A percentile compares a stretch with the other conserved stretches of the same genome.
phyloP scores from a whole-genome alignment of 2,888 invertebrate species.

The Erebia ligea region DNA sequence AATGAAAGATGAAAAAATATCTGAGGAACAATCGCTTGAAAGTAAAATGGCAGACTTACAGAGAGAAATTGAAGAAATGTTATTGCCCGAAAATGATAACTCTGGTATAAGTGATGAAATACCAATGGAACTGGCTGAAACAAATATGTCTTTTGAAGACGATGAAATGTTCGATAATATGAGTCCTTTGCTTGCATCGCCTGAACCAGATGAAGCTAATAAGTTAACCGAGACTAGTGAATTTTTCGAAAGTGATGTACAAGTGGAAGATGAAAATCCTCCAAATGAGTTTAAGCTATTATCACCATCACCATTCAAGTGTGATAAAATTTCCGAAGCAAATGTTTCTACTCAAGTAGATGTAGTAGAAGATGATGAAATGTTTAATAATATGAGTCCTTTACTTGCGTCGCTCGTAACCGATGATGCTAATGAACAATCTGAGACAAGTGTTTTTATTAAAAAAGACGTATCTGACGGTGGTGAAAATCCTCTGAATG shows the following conservation, averaged over 20 bases:
- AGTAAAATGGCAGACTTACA: conserved; percentile 78
- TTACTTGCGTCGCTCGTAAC: conserved; percentile 31
- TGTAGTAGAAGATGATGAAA: conserved; percentile 57
- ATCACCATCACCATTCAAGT: conserved; percentile 22
- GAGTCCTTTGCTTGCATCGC: conserved; percentile 34
- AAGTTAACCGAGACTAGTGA: conserved; percentile 29
- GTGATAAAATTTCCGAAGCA: conserved; percentile 43
- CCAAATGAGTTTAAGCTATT: too few relatives aligned
- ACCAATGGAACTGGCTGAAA: conserved; percentile 62
- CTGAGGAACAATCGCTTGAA: conserved; percentile 72
- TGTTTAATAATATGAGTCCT: conserved; percentile 49
- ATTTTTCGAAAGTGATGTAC: not conserved
- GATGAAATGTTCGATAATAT: conserved; percentile 58
- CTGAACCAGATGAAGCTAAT: conserved; percentile 30
- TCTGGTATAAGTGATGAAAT: conserved; percentile 66
- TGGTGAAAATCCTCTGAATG: too few relatives aligned
- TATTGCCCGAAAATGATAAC: conserved; percentile 73
- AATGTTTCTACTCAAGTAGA: conserved; percentile 44
- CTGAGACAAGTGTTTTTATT: not conserved
- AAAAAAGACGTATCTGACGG: not conserved
- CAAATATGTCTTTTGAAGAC: conserved; percentile 55
- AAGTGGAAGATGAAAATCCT: too few relatives aligned
- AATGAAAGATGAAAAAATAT: conserved; percentile 50
- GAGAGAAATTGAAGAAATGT: conserved; percentile 78
- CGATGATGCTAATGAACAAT: conserved; percentile 36